A percentile compares a stretch with the other conserved stretches of the same genome.
These are phyloP conservation scores for Oceanodroma tethys DNA, from an alignment of 2,113 vertebrate species.

Conservation along the genomic window DNA sequence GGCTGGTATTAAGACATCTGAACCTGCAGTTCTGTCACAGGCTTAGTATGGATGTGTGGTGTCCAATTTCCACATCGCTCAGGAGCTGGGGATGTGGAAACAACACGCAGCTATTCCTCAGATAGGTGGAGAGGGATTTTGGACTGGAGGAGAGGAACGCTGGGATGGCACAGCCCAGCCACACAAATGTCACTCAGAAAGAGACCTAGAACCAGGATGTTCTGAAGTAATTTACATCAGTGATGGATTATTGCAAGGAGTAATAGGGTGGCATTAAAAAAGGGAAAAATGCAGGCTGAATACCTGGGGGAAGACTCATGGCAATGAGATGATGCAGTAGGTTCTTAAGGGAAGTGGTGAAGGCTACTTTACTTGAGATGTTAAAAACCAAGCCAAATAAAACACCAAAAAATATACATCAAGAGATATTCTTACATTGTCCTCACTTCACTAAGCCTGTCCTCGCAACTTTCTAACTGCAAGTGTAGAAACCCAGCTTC, in stretches of 20 bases:
- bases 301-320: neutral
- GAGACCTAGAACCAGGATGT: neutral
- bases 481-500: neutral
- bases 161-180: neutral
- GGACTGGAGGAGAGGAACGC: neutral
- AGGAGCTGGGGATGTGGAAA: neutral
- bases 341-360: neutral
- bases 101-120: neutral
- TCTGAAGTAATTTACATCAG: neutral
- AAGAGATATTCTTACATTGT: neutral
- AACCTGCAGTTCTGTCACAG: neutral
- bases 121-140: neutral
- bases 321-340: neutral
- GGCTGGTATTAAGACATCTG: neutral
- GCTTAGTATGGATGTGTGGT: accelerated
- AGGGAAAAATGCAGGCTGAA: neutral
- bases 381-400: neutral
- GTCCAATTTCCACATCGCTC: neutral
- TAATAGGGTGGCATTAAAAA: neutral
- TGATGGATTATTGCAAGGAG: neutral
- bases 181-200: neutral
- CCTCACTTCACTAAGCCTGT: neutral
- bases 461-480: neutral
- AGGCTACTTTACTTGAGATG: neutral
- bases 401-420: neutral